A percentile compares a stretch with the other conserved stretches of the same genome.
These are phyloP conservation scores for Patiria miniata DNA, from an alignment of 35 echinoderm and acorn worm species.

Conservation along the genomic window DNA sequence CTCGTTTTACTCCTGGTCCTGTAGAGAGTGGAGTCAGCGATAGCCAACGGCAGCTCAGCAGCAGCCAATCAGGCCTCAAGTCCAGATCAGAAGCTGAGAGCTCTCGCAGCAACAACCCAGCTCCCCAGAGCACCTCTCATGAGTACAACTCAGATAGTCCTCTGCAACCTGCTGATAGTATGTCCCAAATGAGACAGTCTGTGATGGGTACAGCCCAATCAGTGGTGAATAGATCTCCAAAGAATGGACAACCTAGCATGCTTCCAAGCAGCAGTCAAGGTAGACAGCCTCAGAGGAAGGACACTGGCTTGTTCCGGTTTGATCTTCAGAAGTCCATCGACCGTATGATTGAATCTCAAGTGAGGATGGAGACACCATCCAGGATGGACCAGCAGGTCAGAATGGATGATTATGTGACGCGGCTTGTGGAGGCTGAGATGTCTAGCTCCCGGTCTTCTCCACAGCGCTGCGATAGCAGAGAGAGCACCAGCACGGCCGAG, in stretches of 20 bases:
- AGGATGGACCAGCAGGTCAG: slow-evolving; percentile 37
- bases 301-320: slow-evolving; percentile 23
- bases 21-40: slow-evolving; percentile 20
- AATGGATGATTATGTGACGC: slow-evolving; percentile 64
- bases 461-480: slow-evolving; percentile 47
- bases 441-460: slow-evolving; percentile 51
- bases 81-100: slow-evolving; percentile 35
- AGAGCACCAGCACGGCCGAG: slow-evolving; percentile 59
- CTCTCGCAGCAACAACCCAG: slow-evolving; percentile 10
- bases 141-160: slow-evolving; percentile 1
- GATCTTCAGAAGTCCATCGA: slow-evolving; percentile 55
- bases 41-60: slow-evolving; percentile 30
- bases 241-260: slow-evolving; percentile 19
- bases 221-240: slow-evolving; percentile 15
- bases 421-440: slow-evolving; percentile 58
- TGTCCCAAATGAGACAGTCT: slow-evolving; percentile 46
- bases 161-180: slow-evolving; percentile 34
- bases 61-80: not conserved
- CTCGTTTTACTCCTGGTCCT: not conserved
- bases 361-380: slow-evolving; percentile 34
- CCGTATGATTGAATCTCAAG: slow-evolving; percentile 58
- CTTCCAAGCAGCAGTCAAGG: slow-evolving; percentile 25
- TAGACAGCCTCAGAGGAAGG: slow-evolving; percentile 9
- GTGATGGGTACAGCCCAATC: not conserved
- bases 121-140: slow-evolving; percentile 30